These are phyloP conservation scores for Aphrophora alni DNA, from an alignment of 2,888 invertebrate genomes.

Conservation along the genomic window DNA sequence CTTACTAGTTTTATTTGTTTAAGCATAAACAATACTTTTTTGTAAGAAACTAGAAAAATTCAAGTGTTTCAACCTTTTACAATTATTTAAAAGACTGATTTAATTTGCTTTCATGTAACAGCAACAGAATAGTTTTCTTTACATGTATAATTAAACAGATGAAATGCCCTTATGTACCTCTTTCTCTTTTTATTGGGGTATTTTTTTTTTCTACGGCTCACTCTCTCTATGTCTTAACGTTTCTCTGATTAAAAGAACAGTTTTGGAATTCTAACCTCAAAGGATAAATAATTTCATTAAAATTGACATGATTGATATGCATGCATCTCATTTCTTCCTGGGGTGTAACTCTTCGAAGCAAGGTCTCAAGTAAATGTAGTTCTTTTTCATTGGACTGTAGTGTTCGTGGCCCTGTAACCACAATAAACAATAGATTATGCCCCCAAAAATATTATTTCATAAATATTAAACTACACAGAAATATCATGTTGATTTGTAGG, in stretches of 20 bases:
- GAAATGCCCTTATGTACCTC: too few relatives aligned
- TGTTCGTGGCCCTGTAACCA: constrained; percentile 84
- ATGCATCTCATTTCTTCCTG: constrained; percentile 42
- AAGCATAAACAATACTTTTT: too few relatives aligned
- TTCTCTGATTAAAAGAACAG: neutral
- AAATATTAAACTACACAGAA: neutral
- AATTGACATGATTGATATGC: neutral
- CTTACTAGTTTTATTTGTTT: too few relatives aligned
- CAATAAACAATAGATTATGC: neutral
- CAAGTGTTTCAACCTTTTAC: too few relatives aligned
- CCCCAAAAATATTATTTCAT: neutral
- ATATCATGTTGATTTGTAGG: neutral
- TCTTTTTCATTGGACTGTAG: constrained; percentile 93
- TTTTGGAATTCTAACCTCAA: neutral
- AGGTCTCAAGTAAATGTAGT: constrained; percentile 91
- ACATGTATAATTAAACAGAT: too few relatives aligned
- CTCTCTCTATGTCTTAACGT: neutral
- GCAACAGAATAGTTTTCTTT: too few relatives aligned
- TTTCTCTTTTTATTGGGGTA: too few relatives aligned
- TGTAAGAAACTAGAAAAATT: too few relatives aligned
- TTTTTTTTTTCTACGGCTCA: too few relatives aligned
- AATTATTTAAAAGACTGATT: too few relatives aligned
- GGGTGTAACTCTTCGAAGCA: constrained; percentile 98
- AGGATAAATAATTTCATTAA: neutral
- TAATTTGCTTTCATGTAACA: too few relatives aligned